phyloP scores from a whole-genome alignment of 2,888 invertebrate species.

The Drosophila recens region DNA sequence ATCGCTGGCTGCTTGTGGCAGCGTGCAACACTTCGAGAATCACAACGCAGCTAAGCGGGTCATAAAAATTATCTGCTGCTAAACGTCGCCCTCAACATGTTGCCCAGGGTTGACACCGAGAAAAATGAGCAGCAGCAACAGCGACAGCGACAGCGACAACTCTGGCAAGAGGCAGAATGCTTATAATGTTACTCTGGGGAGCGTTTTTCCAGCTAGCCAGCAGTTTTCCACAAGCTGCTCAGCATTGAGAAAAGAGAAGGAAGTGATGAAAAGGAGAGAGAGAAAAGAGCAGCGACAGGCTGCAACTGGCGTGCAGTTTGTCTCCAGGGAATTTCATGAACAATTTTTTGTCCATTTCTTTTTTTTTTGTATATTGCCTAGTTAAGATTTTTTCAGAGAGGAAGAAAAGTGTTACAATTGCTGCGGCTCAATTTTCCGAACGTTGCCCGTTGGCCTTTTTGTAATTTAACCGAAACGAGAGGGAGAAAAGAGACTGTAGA shows the following conservation, averaged over 20 bases:
- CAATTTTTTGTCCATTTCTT: slow-evolving; percentile 35
- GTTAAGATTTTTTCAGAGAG: slow-evolving; percentile 39
- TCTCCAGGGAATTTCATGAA: slow-evolving; percentile 70
- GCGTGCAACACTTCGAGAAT: slow-evolving; percentile 37
- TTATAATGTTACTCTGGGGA: slow-evolving; percentile 76
- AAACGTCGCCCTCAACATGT: slow-evolving; percentile 67
- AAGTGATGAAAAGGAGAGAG: not conserved
- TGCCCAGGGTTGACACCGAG: slow-evolving; percentile 63
- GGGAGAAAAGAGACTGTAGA: slow-evolving; percentile 15
- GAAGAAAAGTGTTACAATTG: slow-evolving; percentile 71
- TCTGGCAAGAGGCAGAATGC: slow-evolving; percentile 44
- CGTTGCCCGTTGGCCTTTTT: slow-evolving; percentile 50
- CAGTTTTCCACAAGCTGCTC: slow-evolving; percentile 42
- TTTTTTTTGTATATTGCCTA: slow-evolving; percentile 42
- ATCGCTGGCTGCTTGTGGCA: slow-evolving; percentile 65
- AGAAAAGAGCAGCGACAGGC: not conserved
- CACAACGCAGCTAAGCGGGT: slow-evolving; percentile 56
- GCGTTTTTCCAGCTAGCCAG: slow-evolving; percentile 59
- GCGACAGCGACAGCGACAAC: slow-evolving; percentile 22
- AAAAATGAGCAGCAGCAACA: slow-evolving; percentile 7
- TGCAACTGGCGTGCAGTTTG: slow-evolving; percentile 56
- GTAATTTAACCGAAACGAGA: slow-evolving; percentile 34
- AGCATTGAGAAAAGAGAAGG: not conserved
- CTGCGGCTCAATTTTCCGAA: slow-evolving; percentile 67
- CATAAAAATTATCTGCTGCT: slow-evolving; percentile 76